Evolutionary conservation across 2,888 invertebrate species (phyloP).

Genomic region (Dorcus hopei): DNA sequence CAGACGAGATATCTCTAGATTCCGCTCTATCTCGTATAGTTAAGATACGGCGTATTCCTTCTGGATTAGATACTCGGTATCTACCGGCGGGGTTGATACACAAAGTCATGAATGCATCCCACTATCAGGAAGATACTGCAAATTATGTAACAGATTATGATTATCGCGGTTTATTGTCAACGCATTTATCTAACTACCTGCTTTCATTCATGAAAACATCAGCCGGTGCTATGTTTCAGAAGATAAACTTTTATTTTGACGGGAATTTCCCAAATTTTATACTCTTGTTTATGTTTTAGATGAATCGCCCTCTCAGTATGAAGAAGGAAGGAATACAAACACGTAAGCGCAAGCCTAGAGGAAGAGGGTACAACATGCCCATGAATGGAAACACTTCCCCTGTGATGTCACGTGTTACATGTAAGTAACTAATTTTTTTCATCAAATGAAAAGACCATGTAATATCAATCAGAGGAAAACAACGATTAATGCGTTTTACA

Average conservation of each 20-base stretch:
- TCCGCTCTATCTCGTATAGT: neutral
- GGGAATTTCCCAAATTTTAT: neutral
- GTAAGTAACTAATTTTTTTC: no score
- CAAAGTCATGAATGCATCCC: neutral
- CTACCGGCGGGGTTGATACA: conserved; percentile 13
- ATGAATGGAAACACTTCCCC: neutral
- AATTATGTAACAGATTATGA: conserved; percentile 12
- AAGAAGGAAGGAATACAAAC: conserved; percentile 99
- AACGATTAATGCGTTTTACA: no score
- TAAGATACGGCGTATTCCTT: conserved; percentile 9
- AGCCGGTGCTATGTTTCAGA: neutral
- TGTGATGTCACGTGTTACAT: neutral
- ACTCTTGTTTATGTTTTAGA: conserved; percentile 54
- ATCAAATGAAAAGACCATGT: no score
- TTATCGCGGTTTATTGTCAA: conserved; percentile 7
- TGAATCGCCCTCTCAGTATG: conserved; percentile 94
- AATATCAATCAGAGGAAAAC: no score
- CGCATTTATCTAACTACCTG: conserved; percentile 1
- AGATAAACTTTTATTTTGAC: neutral
- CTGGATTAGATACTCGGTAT: conserved; percentile 14
- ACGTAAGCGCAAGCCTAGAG: conserved; percentile 88
- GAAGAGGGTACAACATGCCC: conserved; percentile 22
- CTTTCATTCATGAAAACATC: conserved; percentile 1
- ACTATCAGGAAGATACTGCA: conserved; percentile 9
- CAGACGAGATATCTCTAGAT: conserved; percentile 1